Percentiles rank a stretch among this genome's conserved stretches.
Evolutionary conservation across 92 coral and sea anemone species (phyloP).

Genomic region (Desmophyllum pertusum): DNA sequence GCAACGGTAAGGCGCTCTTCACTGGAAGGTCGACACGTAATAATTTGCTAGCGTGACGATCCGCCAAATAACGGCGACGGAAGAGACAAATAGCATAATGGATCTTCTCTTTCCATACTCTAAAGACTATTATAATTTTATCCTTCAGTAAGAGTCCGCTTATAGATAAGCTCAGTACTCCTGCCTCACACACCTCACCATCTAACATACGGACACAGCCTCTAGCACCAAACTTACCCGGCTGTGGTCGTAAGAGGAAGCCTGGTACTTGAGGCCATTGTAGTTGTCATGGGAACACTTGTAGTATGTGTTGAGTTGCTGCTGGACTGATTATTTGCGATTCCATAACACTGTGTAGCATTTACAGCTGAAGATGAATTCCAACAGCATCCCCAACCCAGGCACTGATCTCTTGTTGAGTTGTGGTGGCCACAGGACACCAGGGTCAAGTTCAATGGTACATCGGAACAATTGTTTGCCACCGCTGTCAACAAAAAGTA

Average conservation of each 20-base stretch:
- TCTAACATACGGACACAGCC: not conserved
- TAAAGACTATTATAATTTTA: no score
- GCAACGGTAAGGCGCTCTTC: no score
- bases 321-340: constrained; percentile 7
- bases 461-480: constrained; percentile 15
- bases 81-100: not conserved
- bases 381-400: constrained; percentile 81
- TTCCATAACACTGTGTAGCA: constrained; percentile 20
- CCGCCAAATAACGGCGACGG: not conserved
- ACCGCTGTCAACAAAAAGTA: not conserved
- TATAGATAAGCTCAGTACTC: not conserved
- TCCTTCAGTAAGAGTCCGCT: not conserved
- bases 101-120: not conserved
- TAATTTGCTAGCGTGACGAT: not conserved
- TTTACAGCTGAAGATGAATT: constrained; percentile 40
- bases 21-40: no score
- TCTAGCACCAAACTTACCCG: not conserved
- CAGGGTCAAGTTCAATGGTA: constrained; percentile 3
- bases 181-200: not conserved
- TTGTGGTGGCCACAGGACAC: constrained; percentile 58
- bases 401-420: constrained; percentile 50
- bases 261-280: not conserved
- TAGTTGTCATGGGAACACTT: constrained; percentile 29
- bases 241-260: constrained; percentile 8
- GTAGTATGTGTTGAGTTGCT: constrained; percentile 12